A percentile compares a stretch with the other conserved stretches of the same genome.
phyloP scores from a whole-genome alignment of 2,113 vertebrate genomes.

The Scalopus aquaticus region DNA sequence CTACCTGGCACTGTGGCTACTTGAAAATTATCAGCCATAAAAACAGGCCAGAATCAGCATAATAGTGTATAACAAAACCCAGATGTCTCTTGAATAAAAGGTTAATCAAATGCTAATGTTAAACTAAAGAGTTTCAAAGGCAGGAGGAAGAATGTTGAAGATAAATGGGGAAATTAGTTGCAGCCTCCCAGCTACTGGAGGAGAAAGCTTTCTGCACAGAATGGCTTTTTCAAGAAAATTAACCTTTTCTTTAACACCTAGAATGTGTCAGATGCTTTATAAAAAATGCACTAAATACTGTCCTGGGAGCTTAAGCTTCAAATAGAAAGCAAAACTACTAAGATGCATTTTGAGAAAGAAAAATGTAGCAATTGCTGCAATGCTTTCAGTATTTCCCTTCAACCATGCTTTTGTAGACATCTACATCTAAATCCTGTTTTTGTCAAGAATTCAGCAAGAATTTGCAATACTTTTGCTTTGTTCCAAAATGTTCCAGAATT shows the following conservation, averaged over 20 bases:
- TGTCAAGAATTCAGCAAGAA: background rate
- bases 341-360: background rate
- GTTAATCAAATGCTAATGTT: constrained; percentile 77
- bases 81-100: constrained; percentile 75
- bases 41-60: constrained; percentile 65
- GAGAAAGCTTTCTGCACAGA: constrained; percentile 2
- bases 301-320: constrained; percentile 34
- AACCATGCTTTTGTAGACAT: background rate
- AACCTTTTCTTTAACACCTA: constrained; percentile 70
- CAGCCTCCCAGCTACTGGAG: constrained; percentile 42
- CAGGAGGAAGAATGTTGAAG: constrained; percentile 62
- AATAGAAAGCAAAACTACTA: constrained; percentile 33
- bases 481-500: constrained; percentile 16
- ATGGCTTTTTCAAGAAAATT: constrained; percentile 39
- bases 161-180: constrained; percentile 63
- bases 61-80: constrained; percentile 73
- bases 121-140: constrained; percentile 68
- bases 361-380: background rate
- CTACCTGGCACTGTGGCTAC: constrained; percentile 44
- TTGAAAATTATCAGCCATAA: constrained; percentile 63
- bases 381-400: constrained; percentile 10
- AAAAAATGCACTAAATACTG: constrained; percentile 53
- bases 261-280: constrained; percentile 56
- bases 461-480: background rate
- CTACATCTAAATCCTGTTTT: constrained; percentile 38